These are phyloP conservation scores for Steromphala cineraria DNA, from an alignment of 2,888 invertebrate genomes.

Conservation along the genomic window DNA sequence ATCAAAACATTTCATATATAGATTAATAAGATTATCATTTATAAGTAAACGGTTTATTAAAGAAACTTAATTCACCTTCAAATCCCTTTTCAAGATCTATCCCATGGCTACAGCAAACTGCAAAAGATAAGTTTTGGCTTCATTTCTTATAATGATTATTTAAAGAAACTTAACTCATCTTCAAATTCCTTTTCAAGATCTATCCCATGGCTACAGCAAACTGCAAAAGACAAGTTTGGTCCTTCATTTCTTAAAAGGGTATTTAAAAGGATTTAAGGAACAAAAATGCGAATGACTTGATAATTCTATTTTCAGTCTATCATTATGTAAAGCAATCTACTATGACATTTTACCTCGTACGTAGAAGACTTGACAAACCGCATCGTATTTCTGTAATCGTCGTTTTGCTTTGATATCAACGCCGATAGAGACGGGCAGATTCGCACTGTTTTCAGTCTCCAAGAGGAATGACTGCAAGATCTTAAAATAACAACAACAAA, in stretches of 20 bases:
- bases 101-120: not conserved
- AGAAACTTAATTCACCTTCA: not conserved
- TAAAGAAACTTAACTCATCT: not conserved
- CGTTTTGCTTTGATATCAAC: not conserved
- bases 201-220: not conserved
- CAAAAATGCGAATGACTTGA: no score
- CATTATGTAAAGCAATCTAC: no score
- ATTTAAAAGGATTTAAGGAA: no score
- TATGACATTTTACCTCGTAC: constrained; percentile 9
- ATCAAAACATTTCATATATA: no score
- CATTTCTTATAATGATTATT: no score
- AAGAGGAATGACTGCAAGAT: no score
- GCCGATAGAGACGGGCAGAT: not conserved
- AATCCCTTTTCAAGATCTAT: not conserved
- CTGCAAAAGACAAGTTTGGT: not conserved
- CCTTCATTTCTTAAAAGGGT: no score
- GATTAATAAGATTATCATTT: no score
- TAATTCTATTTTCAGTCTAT: no score
- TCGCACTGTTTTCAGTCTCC: no score
- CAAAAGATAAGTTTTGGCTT: not conserved
- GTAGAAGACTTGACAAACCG: not conserved
- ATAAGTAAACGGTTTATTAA: no score
- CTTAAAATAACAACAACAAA: no score
- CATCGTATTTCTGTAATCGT: not conserved
- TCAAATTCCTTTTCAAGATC: not conserved